Percentiles rank a stretch among this genome's conserved stretches.
These are phyloP conservation scores for Cardiocondyla obscurior DNA, from an alignment of 1,140 invertebrate species.

Conservation along the genomic window DNA sequence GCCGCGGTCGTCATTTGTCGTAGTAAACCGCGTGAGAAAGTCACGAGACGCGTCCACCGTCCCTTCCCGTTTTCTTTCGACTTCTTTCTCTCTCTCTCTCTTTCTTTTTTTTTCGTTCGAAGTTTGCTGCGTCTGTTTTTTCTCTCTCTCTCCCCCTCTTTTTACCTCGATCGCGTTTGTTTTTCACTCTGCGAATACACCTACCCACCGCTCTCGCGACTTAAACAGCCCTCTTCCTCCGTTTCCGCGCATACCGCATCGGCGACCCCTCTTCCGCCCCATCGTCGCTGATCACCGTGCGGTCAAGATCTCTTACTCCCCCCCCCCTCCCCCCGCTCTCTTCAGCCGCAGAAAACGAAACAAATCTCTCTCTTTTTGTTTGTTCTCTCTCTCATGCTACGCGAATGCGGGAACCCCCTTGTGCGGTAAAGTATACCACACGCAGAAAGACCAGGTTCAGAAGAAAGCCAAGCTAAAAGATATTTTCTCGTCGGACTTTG, in stretches of 20 bases:
- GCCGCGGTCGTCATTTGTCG: slow-evolving; percentile 7
- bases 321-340: slow-evolving; percentile 11
- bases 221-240: background rate
- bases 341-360: slow-evolving; percentile 43
- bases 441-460: slow-evolving; percentile 88
- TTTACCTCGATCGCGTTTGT: background rate
- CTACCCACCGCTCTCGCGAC: background rate
- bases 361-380: slow-evolving; percentile 76
- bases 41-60: background rate
- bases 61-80: slow-evolving; percentile 20
- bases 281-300: slow-evolving; percentile 1
- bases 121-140: slow-evolving; percentile 37
- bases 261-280: background rate
- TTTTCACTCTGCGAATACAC: background rate
- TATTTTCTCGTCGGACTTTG: slow-evolving; percentile 90
- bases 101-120: slow-evolving; percentile 25
- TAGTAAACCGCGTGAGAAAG: background rate
- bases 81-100: slow-evolving; percentile 5
- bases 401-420: slow-evolving; percentile 74
- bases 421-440: slow-evolving; percentile 88
- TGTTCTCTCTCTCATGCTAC: slow-evolving; percentile 82
- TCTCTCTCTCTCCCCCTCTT: background rate
- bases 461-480: slow-evolving; percentile 91
- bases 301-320: slow-evolving; percentile 35
- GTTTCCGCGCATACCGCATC: slow-evolving; percentile 1